Evolutionary conservation across 2,113 vertebrate genomes (phyloP).

Genomic region (Anoplopoma fimbria): DNA sequence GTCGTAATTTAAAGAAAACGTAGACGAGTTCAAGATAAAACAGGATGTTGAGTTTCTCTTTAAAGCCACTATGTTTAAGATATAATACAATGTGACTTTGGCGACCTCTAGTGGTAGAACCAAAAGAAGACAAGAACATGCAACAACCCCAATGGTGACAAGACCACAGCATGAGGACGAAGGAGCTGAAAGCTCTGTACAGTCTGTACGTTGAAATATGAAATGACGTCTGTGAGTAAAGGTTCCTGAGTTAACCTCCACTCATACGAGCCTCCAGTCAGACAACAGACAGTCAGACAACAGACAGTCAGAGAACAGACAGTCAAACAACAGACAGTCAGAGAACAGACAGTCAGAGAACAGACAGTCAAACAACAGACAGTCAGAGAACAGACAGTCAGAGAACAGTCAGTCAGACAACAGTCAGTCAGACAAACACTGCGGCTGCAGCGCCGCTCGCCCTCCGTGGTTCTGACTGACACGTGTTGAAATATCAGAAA

Average conservation of each 20-base stretch:
- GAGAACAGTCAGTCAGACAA: constrained; percentile 42
- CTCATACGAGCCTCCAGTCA: constrained; percentile 6
- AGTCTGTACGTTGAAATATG: too few relatives aligned
- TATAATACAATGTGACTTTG: too few relatives aligned
- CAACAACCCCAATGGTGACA: too few relatives aligned
- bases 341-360: constrained; percentile 42
- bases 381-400: constrained; percentile 38
- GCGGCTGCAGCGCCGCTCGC: constrained; percentile 32
- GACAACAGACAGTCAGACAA: constrained; percentile 41
- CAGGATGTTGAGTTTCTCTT: too few relatives aligned
- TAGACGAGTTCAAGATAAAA: too few relatives aligned
- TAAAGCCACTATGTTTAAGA: too few relatives aligned
- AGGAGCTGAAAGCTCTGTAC: too few relatives aligned
- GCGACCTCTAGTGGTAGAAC: too few relatives aligned
- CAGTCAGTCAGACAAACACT: constrained; percentile 38
- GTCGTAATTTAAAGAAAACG: too few relatives aligned
- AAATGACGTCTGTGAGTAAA: too few relatives aligned
- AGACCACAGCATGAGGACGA: too few relatives aligned
- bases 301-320: constrained; percentile 45
- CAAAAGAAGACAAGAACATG: too few relatives aligned
- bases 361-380: constrained; percentile 46
- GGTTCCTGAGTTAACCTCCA: constrained; percentile 40
- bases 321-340: constrained; percentile 31
- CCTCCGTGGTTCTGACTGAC: constrained; percentile 60
- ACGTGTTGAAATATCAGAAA: constrained; percentile 66